Conservation (phyloP, 2,113 vertebrate species). For the Serinus canaria region DNA sequence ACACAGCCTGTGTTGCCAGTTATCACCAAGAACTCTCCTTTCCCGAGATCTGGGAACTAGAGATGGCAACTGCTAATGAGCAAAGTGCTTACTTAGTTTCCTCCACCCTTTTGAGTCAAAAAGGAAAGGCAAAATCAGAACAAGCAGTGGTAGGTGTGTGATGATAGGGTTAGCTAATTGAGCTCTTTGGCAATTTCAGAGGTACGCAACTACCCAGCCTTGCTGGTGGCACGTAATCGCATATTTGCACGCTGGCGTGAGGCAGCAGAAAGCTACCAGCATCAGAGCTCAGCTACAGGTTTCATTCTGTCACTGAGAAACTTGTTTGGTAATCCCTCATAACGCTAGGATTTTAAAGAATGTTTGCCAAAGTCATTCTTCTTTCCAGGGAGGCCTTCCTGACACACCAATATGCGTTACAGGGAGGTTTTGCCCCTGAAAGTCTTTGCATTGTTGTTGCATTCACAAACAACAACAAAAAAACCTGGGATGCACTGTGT, state of each 20-base stretch:
- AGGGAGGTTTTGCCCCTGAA: background rate
- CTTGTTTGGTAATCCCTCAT: background rate
- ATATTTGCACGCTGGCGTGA: background rate
- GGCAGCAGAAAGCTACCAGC: background rate
- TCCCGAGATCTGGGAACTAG: background rate
- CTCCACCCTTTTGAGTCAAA: background rate
- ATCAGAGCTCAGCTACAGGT: background rate
- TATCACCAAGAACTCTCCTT: background rate
- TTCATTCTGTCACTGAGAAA: background rate
- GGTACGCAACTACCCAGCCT: background rate
- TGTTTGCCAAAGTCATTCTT: background rate
- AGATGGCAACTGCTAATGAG: background rate
- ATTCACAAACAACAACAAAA: background rate
- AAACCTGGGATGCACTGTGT: background rate
- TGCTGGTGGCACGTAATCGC: background rate
- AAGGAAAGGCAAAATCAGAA: conserved; percentile 18
- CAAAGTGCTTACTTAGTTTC: background rate
- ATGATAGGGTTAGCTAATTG: conserved; percentile 20
- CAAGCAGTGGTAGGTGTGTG: background rate
- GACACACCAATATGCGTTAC: background rate
- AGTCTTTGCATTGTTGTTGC: background rate
- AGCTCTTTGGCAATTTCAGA: conserved; percentile 28
- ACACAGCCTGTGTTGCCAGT: background rate
- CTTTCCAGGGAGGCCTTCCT: background rate
- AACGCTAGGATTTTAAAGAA: background rate